phyloP scores from a whole-genome alignment of 2,888 invertebrate genomes.

The Calliopum simillimum region DNA sequence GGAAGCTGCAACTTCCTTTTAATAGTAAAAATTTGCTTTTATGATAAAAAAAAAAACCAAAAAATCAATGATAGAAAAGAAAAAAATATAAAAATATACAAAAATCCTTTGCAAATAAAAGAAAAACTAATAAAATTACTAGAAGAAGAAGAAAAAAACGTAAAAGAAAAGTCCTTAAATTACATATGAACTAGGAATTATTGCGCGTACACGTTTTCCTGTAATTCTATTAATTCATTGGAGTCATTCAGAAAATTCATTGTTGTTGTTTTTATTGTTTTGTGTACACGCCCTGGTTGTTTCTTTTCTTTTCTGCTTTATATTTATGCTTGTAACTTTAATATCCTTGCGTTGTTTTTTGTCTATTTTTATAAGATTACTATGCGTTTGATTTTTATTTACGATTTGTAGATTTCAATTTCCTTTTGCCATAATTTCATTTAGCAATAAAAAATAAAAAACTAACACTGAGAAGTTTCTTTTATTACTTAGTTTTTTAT shows the following conservation, averaged over 20 bases:
- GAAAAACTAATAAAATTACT: constrained; percentile 17
- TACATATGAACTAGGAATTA: constrained; percentile 49
- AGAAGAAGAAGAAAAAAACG: neutral
- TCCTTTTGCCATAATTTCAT: constrained; percentile 59
- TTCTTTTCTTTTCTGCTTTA: neutral
- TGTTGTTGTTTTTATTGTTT: neutral
- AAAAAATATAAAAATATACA: neutral
- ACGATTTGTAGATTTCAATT: constrained; percentile 45
- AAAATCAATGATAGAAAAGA: neutral
- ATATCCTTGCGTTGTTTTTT: neutral
- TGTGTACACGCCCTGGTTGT: constrained; percentile 16
- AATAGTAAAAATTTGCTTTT: constrained; percentile 14
- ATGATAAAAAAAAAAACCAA: neutral
- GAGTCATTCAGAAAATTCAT: neutral
- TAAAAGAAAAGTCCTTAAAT: constrained; percentile 22
- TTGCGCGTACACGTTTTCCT: constrained; percentile 61
- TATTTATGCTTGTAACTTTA: neutral
- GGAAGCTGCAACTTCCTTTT: constrained; percentile 4
- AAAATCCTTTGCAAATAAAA: constrained; percentile 15
- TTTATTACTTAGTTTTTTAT: constrained; percentile 18
- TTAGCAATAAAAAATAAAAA: constrained; percentile 55
- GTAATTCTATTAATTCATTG: constrained; percentile 48
- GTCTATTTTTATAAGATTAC: neutral
- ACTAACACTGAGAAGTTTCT: constrained; percentile 10
- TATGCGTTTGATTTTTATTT: constrained; percentile 3